Evolutionary conservation across 2,888 invertebrate species (phyloP), one percentile per base, ranked within the genome.

Genomic region (Dicranocentrus wangi): DNA sequence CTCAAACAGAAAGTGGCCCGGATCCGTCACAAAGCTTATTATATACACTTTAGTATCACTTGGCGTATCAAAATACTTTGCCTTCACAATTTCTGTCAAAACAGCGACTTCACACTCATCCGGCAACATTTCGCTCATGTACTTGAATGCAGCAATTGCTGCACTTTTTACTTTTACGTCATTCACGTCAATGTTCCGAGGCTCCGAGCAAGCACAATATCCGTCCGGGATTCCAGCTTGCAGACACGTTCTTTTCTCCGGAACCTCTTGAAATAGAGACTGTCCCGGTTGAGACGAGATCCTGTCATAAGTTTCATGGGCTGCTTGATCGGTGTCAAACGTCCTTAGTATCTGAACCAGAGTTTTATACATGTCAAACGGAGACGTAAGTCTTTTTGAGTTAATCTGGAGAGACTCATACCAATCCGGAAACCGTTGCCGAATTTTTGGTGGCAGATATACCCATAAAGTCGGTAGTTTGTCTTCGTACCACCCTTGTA

Each of bases 1-100:
- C 66, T 85, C 85, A 58, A 85, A 84, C 28, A 82, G 51, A 70
- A 85, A 85, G 15, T 80, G 15, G 8, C 85, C 85, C 25, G 85
- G 85, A 2, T 28, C 10, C n/a, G 80, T 73, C 10, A 65, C n/a
- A 53, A 85, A 84, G 17, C 77, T 81, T 10, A 85, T 77, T 51
- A 85, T 65, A 17, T 73, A 77, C 0, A 63, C 73, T 15, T 58
- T 51, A 0, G 7, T 27, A 17, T 51, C n/a, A 3, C 42, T 32
- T 25, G 28, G 28, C 42, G 23, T 68, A 10, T 17, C 28, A 19
- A 83, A 19, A 8, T 72, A 17, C 21, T 75, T 83, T 1, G 73
- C 85, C 0, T 81, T 83, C 8, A 71, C 58, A 42, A 85, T 32
- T 10, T 55, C 5, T 8, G 58, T 53, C 10, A 84, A 21, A 17